These are phyloP conservation scores for Leptopilina clavipes DNA, from an alignment of 1,140 invertebrate species.

Conservation along the genomic window DNA sequence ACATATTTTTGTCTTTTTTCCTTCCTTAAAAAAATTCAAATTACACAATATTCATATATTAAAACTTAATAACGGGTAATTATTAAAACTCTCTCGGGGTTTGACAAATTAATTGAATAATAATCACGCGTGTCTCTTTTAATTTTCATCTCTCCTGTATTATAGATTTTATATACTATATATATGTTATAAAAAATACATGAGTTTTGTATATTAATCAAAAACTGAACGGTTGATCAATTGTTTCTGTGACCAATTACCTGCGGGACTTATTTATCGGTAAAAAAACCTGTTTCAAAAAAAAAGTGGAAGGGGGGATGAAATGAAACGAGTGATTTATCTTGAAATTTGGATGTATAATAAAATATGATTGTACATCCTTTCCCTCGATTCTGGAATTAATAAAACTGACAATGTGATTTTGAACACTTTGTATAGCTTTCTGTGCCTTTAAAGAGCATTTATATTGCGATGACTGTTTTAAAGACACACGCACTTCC, in stretches of 20 bases:
- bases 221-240: not conserved
- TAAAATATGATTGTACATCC: not conserved
- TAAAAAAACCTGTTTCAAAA: not conserved
- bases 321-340: too few species aligned
- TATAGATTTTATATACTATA: too few species aligned
- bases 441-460: not conserved
- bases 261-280: not conserved
- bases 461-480: conserved; percentile 22
- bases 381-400: conserved; percentile 13
- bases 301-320: not conserved
- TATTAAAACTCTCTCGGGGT: not conserved
- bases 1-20: not conserved
- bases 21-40: too few species aligned
- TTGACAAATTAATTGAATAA: conserved; percentile 8
- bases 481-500: not conserved
- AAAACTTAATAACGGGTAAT: not conserved
- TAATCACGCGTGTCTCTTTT: not conserved
- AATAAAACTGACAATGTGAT: conserved; percentile 17
- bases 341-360: not conserved
- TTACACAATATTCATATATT: too few species aligned
- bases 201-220: not conserved
- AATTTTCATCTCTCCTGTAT: not conserved
- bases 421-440: conserved; percentile 26
- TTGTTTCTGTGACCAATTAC: not conserved
- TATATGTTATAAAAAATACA: too few species aligned